Conservation (phyloP, 2,888 invertebrate genomes). For the Saturnia pavonia region DNA sequence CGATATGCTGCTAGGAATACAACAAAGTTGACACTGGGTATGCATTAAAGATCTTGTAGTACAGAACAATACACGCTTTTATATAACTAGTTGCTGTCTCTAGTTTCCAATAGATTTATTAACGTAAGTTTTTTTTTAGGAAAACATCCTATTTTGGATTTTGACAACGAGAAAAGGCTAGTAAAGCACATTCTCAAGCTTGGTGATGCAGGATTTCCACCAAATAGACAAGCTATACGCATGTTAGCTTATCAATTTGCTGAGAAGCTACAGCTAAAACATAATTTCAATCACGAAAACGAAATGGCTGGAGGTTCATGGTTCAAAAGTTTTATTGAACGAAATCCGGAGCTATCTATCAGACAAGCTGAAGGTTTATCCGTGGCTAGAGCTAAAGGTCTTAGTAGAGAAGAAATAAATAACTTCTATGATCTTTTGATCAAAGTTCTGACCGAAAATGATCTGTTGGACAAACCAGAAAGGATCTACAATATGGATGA, state of each 20-base stretch:
- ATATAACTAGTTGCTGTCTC: too few species aligned
- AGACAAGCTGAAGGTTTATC: constrained; percentile 29
- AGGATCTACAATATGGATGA: constrained; percentile 33
- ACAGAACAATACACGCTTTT: too few species aligned
- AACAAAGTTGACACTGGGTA: too few species aligned
- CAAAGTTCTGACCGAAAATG: constrained; percentile 24
- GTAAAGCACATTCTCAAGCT: too few species aligned
- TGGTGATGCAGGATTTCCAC: too few species aligned
- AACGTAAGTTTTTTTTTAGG: too few species aligned
- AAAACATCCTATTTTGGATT: too few species aligned
- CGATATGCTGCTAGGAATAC: too few species aligned
- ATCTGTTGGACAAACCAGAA: constrained; percentile 24
- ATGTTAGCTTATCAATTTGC: constrained; percentile 25
- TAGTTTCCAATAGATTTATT: too few species aligned
- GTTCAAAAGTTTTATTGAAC: constrained; percentile 21
- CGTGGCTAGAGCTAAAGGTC: constrained; percentile 20
- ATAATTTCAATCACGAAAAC: constrained; percentile 24
- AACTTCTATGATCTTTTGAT: constrained; percentile 25
- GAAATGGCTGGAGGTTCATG: constrained; percentile 26
- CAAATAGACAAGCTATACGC: too few species aligned
- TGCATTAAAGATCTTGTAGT: too few species aligned
- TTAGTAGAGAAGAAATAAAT: constrained; percentile 25
- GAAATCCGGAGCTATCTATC: constrained; percentile 21
- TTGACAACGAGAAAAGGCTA: too few species aligned
- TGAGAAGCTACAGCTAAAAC: constrained; percentile 27